Evolutionary conservation across 1,140 invertebrate species (phyloP).

Genomic region (Zaprionus ornatus): DNA sequence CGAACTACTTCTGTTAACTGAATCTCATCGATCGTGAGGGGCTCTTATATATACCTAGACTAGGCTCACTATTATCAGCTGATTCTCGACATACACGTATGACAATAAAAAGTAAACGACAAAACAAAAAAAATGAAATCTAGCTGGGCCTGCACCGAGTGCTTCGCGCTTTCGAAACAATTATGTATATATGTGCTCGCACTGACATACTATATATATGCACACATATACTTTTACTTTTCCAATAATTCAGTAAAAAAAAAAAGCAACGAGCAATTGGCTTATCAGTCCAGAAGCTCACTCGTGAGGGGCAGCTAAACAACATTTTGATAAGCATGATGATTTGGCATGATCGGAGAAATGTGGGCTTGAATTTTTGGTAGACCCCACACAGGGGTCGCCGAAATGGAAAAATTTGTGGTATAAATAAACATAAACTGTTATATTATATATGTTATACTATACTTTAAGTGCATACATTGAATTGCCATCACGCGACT

Average conservation of each 20-base stretch:
- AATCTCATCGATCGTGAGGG: constrained; percentile 19
- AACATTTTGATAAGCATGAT: constrained; percentile 37
- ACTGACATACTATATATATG: constrained; percentile 9
- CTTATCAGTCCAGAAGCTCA: constrained; percentile 24
- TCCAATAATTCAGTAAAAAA: constrained; percentile 51
- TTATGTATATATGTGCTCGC: neutral
- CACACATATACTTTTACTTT: constrained; percentile 53
- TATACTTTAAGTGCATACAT: neutral
- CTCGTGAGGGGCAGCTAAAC: constrained; percentile 12
- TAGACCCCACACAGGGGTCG: neutral
- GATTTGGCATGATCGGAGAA: constrained; percentile 36
- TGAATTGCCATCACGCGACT: neutral
- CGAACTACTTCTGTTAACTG: constrained; percentile 55
- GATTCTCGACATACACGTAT: constrained; percentile 16
- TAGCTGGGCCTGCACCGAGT: constrained; percentile 6
- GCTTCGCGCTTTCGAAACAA: constrained; percentile 24
- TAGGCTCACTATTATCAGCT: constrained; percentile 58
- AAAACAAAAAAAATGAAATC: constrained; percentile 34
- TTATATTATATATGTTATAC: neutral
- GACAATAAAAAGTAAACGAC: constrained; percentile 19
- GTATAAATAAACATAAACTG: neutral
- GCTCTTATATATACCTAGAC: constrained; percentile 60
- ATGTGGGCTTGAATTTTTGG: constrained; percentile 26
- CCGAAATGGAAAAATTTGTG: constrained; percentile 25
- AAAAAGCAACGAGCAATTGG: constrained; percentile 22